These are phyloP conservation scores for Lepus timidus DNA, from an alignment of 2,113 vertebrate genomes.

Conservation along the genomic window DNA sequence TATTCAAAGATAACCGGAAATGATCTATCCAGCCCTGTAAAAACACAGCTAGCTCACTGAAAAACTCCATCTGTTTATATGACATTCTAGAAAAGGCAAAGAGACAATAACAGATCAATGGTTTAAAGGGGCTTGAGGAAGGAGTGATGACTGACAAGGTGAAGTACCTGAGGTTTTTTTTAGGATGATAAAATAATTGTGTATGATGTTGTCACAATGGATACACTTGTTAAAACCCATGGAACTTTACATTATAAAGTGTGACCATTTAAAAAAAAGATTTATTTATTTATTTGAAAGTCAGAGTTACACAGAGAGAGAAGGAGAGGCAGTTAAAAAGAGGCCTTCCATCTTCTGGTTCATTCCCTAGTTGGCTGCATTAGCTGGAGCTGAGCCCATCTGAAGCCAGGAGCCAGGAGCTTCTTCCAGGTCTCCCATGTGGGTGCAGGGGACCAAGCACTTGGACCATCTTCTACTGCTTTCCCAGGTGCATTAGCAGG, in stretches of 20 bases:
- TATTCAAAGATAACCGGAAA: neutral
- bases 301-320: no score
- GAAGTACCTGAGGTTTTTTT: neutral
- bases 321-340: no score
- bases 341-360: no score
- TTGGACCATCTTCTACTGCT: no score
- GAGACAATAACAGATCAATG: neutral
- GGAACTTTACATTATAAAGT: neutral
- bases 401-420: no score
- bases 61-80: neutral
- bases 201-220: neutral
- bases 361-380: no score
- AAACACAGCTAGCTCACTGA: neutral
- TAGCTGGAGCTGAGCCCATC: no score
- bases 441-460: no score
- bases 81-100: neutral
- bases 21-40: neutral
- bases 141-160: fast-evolving
- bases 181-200: neutral
- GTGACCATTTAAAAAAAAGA: neutral
- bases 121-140: neutral
- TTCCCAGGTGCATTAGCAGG: no score
- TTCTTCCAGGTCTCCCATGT: no score
- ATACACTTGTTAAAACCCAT: neutral
- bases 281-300: no score